Evolutionary conservation across 2,797 vertebrate genomes (phyloP), one percentile per base, ranked within the genome.

Genomic region (Oreonectes daqikongensis): DNA sequence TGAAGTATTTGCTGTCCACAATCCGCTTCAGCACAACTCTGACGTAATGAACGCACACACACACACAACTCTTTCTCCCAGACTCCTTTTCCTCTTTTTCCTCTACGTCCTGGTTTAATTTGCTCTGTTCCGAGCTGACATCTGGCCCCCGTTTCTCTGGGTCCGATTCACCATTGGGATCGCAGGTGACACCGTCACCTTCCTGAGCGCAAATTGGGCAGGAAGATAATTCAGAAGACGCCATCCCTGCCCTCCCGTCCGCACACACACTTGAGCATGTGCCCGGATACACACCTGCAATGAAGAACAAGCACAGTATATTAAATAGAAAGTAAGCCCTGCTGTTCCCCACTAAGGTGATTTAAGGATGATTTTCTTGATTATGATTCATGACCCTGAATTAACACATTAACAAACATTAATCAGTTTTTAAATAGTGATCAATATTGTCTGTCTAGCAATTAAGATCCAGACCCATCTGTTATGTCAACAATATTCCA

Each of bases 1-100:
- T 98, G 92, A 99, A 99, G 85, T 99, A 99, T 87, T 96, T 96
- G 95, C 97, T 99, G 77, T 94, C 94, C 81, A 98, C 97, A 0
- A 98, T 94, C 82, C 92, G 71, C 65, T 35, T 80, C 69, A 84
- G 59, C 30, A 84, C 59, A 50, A 0, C 46, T 60, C 78, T 60
- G 20, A 50, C n/a, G 32, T 77, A 74, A 42, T 57, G 75, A 48
- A 73, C 38, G 18, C 83, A 76, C 72, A 69, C 26, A 7, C 68
- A 61, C 2, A 79, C 24, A 55, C 81, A 44, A 46, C 60, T 84
- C 44, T 50, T n/a, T 12, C 17, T 48, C 11, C 24, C 42, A n/a
- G 44, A 66, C 18, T 69, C 20, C 35, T 40, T 50, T 42, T 28
- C 35, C 11, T 76, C 72, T 0, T 40, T 50, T 42, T 28, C 35